phyloP scores from a whole-genome alignment of 1,140 invertebrate species.

The Latrodectus geometricus region DNA sequence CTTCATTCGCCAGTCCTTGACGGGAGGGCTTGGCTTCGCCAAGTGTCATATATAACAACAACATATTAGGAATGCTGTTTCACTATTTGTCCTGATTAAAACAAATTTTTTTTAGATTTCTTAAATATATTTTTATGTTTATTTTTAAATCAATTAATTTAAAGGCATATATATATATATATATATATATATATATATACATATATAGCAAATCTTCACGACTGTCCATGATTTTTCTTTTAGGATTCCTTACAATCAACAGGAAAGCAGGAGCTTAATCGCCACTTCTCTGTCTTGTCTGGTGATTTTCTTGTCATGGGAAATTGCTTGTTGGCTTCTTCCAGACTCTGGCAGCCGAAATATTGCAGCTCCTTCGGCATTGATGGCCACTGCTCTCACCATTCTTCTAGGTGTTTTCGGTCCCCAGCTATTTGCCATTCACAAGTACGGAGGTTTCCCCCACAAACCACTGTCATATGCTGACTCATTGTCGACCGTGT shows the following conservation, averaged over 20 bases:
- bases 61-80: too few relatives aligned
- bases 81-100: too few relatives aligned
- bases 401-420: conserved; percentile 67
- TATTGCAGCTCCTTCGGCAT: conserved; percentile 65
- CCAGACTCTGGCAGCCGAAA: conserved; percentile 65
- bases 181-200: background rate
- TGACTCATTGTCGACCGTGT: conserved; percentile 63
- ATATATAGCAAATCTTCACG: too few relatives aligned
- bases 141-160: too few relatives aligned
- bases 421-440: conserved; percentile 56
- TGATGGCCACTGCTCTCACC: conserved; percentile 66
- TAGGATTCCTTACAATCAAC: conserved; percentile 67
- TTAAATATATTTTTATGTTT: too few relatives aligned
- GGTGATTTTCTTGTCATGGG: conserved; percentile 66
- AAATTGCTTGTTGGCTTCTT: conserved; percentile 64
- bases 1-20: too few relatives aligned
- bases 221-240: conserved; percentile 27
- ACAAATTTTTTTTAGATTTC: too few relatives aligned
- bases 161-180: background rate
- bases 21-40: too few relatives aligned
- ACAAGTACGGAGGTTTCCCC: conserved; percentile 53
- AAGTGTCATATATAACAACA: too few relatives aligned
- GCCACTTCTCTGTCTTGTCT: conserved; percentile 66
- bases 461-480: conserved; percentile 57
- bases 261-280: conserved; percentile 68